Evolutionary conservation across 2,888 invertebrate genomes (phyloP).

Genomic region (Machimus rusticus): DNA sequence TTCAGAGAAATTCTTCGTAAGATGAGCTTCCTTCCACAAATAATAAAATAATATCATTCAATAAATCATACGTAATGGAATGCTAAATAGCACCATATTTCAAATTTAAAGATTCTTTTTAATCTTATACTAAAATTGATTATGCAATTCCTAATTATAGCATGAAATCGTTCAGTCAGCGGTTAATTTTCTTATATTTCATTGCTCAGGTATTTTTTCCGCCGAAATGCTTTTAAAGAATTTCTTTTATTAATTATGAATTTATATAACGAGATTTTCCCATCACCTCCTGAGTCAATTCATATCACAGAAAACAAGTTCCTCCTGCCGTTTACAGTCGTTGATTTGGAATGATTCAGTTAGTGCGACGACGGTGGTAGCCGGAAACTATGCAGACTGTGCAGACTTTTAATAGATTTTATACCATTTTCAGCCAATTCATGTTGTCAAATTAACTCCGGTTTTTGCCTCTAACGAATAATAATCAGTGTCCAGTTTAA

Average conservation of each 20-base stretch:
- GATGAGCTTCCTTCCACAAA: background rate
- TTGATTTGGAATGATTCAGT: background rate
- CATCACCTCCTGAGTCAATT: background rate
- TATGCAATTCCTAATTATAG: background rate
- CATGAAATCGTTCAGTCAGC: background rate
- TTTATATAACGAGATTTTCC: background rate
- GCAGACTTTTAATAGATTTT: background rate
- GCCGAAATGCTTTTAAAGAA: background rate
- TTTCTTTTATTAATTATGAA: background rate
- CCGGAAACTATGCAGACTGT: background rate
- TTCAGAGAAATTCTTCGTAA: background rate
- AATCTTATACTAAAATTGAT: background rate
- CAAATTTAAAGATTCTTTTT: background rate
- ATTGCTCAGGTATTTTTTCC: background rate
- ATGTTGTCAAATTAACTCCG: conserved; percentile 1
- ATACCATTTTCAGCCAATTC: background rate
- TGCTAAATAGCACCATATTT: background rate
- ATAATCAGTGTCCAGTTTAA: background rate
- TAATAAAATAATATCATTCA: background rate
- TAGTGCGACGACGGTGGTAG: background rate
- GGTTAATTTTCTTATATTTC: background rate
- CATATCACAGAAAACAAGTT: background rate
- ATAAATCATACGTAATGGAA: background rate
- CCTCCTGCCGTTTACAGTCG: background rate
- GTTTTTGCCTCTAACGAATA: background rate